These are phyloP conservation scores for Podargus strigoides DNA, from an alignment of 2,797 vertebrate species.

Conservation along the genomic window DNA sequence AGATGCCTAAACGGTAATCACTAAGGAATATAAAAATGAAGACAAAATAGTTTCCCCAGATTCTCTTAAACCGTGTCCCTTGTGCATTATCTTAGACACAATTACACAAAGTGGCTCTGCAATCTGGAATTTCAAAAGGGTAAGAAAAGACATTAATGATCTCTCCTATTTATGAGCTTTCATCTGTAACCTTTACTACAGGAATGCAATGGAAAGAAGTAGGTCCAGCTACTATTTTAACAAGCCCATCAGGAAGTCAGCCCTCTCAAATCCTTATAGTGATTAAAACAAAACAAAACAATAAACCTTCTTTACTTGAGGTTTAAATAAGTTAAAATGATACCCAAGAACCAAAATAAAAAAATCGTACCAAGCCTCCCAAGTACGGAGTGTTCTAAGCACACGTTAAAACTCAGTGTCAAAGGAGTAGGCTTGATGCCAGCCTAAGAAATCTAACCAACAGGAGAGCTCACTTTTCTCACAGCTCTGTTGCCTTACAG, in stretches of 20 bases:
- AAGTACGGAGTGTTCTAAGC: conserved; percentile 3
- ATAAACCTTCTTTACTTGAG: neutral
- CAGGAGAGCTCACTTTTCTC: neutral
- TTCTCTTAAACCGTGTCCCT: no score
- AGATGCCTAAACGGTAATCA: neutral
- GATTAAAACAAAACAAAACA: neutral
- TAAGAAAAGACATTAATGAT: neutral
- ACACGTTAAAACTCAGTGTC: neutral
- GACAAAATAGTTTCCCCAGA: no score
- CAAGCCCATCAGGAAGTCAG: neutral
- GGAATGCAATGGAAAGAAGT: neutral
- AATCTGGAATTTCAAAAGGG: neutral
- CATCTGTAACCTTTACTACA: neutral
- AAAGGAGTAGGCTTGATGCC: conserved; percentile 27
- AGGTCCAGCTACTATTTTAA: neutral
- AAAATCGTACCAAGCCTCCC: neutral
- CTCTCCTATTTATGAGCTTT: neutral
- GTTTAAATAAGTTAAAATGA: neutral
- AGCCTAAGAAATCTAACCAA: conserved; percentile 17
- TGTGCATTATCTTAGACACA: neutral
- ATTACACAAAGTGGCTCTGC: neutral
- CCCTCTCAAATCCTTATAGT: neutral
- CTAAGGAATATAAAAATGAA: neutral
- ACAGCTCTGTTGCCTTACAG: neutral
- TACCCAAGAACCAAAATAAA: neutral